Percentiles rank a stretch among this genome's conserved stretches.
Evolutionary conservation across 2,888 invertebrate species (phyloP).

Genomic region (Archaeoteleia sp.): DNA sequence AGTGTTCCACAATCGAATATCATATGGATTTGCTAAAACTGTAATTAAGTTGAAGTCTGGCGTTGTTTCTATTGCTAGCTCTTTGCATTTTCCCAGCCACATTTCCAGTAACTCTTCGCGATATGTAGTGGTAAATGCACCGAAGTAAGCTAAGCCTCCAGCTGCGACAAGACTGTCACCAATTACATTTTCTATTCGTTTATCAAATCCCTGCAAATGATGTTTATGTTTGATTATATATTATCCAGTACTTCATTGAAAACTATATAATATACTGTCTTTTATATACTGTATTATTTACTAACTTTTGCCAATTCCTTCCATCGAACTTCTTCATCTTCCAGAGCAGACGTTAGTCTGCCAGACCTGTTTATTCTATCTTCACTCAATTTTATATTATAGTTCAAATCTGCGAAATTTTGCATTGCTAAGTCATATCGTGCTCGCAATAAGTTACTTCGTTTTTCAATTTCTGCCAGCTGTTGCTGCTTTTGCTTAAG

Average conservation of each 20-base stretch:
- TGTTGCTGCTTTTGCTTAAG: constrained; percentile 87
- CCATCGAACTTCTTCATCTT: constrained; percentile 92
- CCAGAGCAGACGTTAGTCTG: constrained; percentile 88
- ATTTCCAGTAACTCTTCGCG: constrained; percentile 80
- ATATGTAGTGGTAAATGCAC: constrained; percentile 88
- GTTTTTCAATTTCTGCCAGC: constrained; percentile 87
- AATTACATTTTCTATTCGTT: constrained; percentile 82
- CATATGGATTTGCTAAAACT: constrained; percentile 88
- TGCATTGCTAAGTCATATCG: constrained; percentile 83
- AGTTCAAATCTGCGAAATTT: constrained; percentile 84
- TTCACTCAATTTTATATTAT: constrained; percentile 85
- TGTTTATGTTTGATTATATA: not conserved
- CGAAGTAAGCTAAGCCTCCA: constrained; percentile 92
- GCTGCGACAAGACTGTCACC: constrained; percentile 93
- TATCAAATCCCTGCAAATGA: constrained; percentile 78
- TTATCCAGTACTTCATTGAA: too few species aligned
- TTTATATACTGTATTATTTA: not conserved
- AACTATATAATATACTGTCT: not conserved
- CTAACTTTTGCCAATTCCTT: constrained; percentile 82
- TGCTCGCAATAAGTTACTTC: too few species aligned
- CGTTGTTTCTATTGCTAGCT: constrained; percentile 83
- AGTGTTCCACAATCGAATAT: constrained; percentile 92
- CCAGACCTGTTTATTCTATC: constrained; percentile 88
- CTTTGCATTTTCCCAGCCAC: constrained; percentile 83
- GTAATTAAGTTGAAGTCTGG: constrained; percentile 81